These are phyloP conservation scores for Anoplolepis gracilipes DNA, from an alignment of 1,140 invertebrate species.

Conservation along the genomic window DNA sequence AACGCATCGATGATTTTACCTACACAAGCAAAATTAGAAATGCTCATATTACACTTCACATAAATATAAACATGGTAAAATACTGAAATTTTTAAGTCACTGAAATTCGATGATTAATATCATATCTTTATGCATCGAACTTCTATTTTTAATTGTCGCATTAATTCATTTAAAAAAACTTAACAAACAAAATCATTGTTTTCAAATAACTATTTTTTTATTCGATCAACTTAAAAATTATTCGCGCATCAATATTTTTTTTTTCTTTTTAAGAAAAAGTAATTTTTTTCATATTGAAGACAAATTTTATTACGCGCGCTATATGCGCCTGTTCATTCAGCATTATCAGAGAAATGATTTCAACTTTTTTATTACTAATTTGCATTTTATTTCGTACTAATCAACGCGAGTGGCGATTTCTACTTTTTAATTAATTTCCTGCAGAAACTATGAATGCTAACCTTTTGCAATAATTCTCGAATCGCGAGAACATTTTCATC, in stretches of 20 bases:
- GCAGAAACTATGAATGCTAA: conserved; percentile 29
- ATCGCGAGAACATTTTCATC: conserved; percentile 1
- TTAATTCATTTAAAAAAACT: not conserved
- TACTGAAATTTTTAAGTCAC: not conserved
- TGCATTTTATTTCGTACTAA: conserved; percentile 21
- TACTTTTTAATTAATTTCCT: conserved; percentile 41
- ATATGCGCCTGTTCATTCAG: not conserved
- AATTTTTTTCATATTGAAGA: not conserved
- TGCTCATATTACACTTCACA: not conserved
- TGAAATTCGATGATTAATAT: not conserved
- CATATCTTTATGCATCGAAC: not conserved
- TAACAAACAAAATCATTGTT: not conserved
- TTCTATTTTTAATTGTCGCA: not conserved
- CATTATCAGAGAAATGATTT: not conserved
- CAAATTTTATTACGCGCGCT: not conserved
- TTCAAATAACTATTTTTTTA: not conserved
- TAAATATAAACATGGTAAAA: not conserved
- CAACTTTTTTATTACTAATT: conserved; percentile 32
- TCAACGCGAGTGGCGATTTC: conserved; percentile 8
- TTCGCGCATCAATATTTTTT: not conserved
- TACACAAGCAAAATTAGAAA: not conserved
- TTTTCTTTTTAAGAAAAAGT: not conserved
- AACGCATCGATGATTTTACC: not conserved
- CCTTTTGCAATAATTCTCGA: not conserved
- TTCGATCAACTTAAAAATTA: not conserved